Evolutionary conservation across 2,113 vertebrate species (phyloP).

Genomic region (Esox niger): DNA sequence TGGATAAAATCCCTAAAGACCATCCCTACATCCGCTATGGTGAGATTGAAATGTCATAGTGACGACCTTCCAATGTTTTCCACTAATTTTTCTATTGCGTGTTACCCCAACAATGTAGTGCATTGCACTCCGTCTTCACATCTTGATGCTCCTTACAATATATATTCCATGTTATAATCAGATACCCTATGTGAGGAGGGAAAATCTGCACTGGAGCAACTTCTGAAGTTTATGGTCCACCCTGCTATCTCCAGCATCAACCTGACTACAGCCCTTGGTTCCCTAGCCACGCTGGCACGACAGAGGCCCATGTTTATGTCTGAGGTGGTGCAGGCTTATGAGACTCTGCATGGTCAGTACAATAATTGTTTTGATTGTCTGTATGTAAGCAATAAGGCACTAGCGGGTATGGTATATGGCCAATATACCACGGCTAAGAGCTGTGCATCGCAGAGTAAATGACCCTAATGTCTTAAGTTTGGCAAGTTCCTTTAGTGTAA

Average conservation of each 20-base stretch:
- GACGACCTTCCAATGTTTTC: neutral
- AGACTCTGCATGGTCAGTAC: conserved; percentile 84
- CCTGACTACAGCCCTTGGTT: conserved; percentile 87
- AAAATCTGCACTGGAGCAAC: conserved; percentile 83
- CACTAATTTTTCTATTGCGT: no score
- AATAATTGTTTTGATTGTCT: no score
- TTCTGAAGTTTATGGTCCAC: conserved; percentile 96
- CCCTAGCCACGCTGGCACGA: conserved; percentile 86
- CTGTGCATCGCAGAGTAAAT: no score
- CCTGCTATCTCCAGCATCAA: conserved; percentile 96
- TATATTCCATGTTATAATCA: conserved; percentile 44
- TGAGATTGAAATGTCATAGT: conserved; percentile 48
- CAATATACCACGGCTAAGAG: no score
- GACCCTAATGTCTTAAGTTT: no score
- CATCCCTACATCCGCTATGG: conserved; percentile 88
- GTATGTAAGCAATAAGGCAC: no score
- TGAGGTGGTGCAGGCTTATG: conserved; percentile 91
- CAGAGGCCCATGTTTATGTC: conserved; percentile 98
- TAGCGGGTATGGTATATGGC: no score
- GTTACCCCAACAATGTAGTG: neutral
- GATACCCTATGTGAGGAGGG: conserved; percentile 85
- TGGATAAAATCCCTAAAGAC: conserved; percentile 86
- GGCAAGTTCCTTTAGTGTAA: no score
- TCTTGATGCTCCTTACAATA: neutral
- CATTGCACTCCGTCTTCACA: neutral